Evolutionary conservation across 30 jellyfish, hydroid and myxozoan species (phyloP).

Genomic region (Nemopilema nomurai): DNA sequence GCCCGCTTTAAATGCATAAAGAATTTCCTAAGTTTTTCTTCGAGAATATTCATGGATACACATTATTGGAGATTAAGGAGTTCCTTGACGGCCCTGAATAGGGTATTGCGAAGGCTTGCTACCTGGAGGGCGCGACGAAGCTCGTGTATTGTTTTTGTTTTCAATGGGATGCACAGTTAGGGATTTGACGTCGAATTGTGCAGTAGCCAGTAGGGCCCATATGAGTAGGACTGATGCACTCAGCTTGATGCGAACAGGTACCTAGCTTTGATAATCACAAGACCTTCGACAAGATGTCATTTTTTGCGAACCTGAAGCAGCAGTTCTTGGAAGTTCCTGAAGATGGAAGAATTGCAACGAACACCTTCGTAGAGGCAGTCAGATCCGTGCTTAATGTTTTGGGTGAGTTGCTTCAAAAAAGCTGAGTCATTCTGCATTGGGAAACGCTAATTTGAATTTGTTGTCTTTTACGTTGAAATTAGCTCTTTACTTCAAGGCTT

Average conservation of each 20-base stretch:
- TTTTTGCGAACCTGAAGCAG: conserved; percentile 41
- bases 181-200: too few relatives aligned
- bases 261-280: background rate
- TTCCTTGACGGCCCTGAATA: background rate
- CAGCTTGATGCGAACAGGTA: background rate
- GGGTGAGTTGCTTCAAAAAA: conserved; percentile 46
- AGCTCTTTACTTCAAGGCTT: too few relatives aligned
- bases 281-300: conserved; percentile 11
- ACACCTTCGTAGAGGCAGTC: conserved; percentile 74
- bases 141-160: background rate
- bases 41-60: too few relatives aligned
- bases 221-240: too few relatives aligned
- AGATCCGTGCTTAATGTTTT: conserved; percentile 71
- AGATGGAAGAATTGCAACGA: conserved; percentile 72
- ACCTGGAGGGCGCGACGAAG: background rate
- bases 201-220: too few relatives aligned
- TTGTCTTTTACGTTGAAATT: too few relatives aligned
- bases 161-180: background rate
- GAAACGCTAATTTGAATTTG: too few relatives aligned
- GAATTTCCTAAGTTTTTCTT: too few relatives aligned
- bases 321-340: conserved; percentile 66
- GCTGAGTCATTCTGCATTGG: background rate
- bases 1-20: too few relatives aligned
- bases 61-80: too few relatives aligned
- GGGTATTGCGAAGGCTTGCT: background rate